Base-by-base conservation (phyloP, 2,888 invertebrate genomes). In the Drosophila nr. perissopoda region DNA sequence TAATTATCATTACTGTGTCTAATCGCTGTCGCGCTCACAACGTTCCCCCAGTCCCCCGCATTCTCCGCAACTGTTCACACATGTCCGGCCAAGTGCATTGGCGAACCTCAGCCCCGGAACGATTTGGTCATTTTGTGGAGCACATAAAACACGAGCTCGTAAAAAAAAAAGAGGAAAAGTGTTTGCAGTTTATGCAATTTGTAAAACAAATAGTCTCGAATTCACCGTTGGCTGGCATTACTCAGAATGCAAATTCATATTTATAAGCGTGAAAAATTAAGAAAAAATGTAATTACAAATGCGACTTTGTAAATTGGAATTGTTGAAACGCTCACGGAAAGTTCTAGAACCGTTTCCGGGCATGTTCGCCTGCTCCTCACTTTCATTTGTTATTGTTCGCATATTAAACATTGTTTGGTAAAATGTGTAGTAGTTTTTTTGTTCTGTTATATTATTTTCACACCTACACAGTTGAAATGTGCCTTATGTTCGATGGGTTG, bases 1-100 rank as follows among this genome's bases (percentile, higher is more conserved):
- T 89, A 84, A 87, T 89, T 88, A 68, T 79, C 59, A 74, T 76
- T 74, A 66, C 71, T 60, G 34, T 38, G 65, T 58, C 70, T 83
- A 77, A 83, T 80, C 69, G 66, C 52, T 62, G 61, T 42, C 56
- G 18, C 59, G 62, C 57, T 29, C 48, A 63, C 40, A 70, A 10
- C 46, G 27, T 21, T 0, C n/a, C 11, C n/a, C 29, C 27, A 31
- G 13, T 7, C 2, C 21, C 11, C 21, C 11, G 33, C 10, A 16
- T 10, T 8, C 31, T 54, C 4, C 29, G 33, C 13, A 10, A 13
- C 25, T 29, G 7, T 25, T 38, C 18, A 38, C 31, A 38, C 3
- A 52, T 21, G 11, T 42, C 42, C 6, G 42, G 5, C 21, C 21
- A 25, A 38, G 33, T 61, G 62, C 38, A 52, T 42, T 54, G 46